Percentiles rank a stretch among this genome's conserved stretches.
These are phyloP conservation scores for Lethrus apterus DNA, from an alignment of 1,140 invertebrate genomes.

Conservation along the genomic window DNA sequence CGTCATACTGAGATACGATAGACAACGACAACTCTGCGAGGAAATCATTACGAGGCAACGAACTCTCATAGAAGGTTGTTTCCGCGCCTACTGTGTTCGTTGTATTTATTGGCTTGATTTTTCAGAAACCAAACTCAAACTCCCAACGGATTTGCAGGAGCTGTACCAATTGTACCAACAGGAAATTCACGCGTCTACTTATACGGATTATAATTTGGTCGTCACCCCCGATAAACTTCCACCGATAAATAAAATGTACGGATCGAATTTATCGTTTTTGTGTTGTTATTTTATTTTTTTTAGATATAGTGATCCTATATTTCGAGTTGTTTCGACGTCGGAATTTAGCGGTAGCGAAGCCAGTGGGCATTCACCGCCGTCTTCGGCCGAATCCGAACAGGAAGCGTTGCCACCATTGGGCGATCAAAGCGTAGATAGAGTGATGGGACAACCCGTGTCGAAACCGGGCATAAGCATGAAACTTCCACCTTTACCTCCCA, in stretches of 20 bases:
- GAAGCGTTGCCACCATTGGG: constrained; percentile 19
- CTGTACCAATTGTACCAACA: constrained; percentile 81
- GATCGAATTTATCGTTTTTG: no score
- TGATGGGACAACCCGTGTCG: constrained; percentile 37
- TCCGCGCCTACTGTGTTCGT: no score
- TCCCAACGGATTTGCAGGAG: constrained; percentile 73
- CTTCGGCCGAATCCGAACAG: constrained; percentile 35
- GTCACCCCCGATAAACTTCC: constrained; percentile 43
- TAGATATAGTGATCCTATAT: constrained; percentile 38
- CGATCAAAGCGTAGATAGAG: constrained; percentile 33
- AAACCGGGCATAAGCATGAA: constrained; percentile 31
- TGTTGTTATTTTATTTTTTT: constrained; percentile 14
- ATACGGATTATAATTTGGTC: constrained; percentile 49
- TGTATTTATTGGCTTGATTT: no score
- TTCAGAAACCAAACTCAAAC: constrained; percentile 55
- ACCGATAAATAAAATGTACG: constrained; percentile 43
- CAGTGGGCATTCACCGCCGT: constrained; percentile 30
- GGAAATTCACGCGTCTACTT: constrained; percentile 70
- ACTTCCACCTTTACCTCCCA: constrained; percentile 36
- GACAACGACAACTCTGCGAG: constrained; percentile 79
- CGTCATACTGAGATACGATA: constrained; percentile 72
- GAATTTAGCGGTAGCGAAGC: constrained; percentile 27
- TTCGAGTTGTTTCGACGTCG: constrained; percentile 24
- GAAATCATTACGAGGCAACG: constrained; percentile 86
- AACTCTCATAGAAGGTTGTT: constrained; percentile 73